Percentiles rank a stretch among this genome's conserved stretches.
Evolutionary conservation across 1,140 invertebrate species (phyloP).

Genomic region (Lycorma delicatula): DNA sequence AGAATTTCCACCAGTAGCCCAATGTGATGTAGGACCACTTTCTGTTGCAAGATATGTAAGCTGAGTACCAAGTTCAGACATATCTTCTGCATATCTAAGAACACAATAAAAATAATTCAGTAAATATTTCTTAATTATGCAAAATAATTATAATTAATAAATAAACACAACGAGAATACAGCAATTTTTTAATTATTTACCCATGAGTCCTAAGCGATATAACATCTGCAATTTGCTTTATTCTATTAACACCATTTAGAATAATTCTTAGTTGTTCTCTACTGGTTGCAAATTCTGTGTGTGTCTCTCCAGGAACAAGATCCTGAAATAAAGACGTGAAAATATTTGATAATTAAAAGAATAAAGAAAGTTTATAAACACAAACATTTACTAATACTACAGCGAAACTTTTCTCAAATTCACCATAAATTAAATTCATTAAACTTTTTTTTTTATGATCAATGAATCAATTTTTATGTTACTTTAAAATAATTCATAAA

Average conservation of each 20-base stretch:
- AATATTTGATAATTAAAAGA: too few relatives aligned
- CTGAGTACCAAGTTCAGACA: slow-evolving; percentile 46
- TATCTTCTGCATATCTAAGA: slow-evolving; percentile 46
- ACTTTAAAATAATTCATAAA: too few relatives aligned
- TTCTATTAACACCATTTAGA: slow-evolving; percentile 43
- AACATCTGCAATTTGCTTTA: slow-evolving; percentile 51
- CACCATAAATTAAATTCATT: too few relatives aligned
- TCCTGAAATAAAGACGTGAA: slow-evolving; percentile 40
- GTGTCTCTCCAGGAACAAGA: slow-evolving; percentile 51
- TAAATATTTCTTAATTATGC: background rate
- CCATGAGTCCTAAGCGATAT: slow-evolving; percentile 46
- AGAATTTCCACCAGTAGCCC: slow-evolving; percentile 51
- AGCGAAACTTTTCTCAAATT: too few relatives aligned
- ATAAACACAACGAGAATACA: background rate
- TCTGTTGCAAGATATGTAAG: slow-evolving; percentile 41
- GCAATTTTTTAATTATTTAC: slow-evolving; percentile 14
- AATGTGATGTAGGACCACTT: slow-evolving; percentile 41
- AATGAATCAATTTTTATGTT: too few relatives aligned
- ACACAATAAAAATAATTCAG: background rate
- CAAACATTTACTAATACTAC: too few relatives aligned
- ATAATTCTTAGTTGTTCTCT: slow-evolving; percentile 51
- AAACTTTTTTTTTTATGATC: too few relatives aligned
- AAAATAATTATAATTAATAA: background rate
- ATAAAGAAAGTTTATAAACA: too few relatives aligned
- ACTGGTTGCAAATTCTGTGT: slow-evolving; percentile 50